A percentile compares a stretch with the other conserved stretches of the same genome.
These are phyloP conservation scores for Megaleporinus macrocephalus DNA, from an alignment of 2,113 vertebrate genomes.

Conservation along the genomic window DNA sequence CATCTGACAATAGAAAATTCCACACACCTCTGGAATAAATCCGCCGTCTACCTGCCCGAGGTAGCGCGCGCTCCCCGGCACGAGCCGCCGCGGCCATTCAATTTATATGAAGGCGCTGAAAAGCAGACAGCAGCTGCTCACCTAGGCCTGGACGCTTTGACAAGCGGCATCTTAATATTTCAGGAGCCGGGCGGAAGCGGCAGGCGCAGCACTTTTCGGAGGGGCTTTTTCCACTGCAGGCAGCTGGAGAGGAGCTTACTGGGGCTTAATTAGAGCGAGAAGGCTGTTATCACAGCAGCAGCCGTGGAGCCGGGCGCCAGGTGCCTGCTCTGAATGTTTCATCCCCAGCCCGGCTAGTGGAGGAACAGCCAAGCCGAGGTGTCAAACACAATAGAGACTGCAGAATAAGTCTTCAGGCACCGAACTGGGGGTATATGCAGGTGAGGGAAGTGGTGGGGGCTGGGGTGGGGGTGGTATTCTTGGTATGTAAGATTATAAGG, in stretches of 20 bases:
- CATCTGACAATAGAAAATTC: slow-evolving; percentile 24
- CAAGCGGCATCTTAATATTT: slow-evolving; percentile 71
- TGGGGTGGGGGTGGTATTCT: background rate
- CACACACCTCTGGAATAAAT: slow-evolving; percentile 29
- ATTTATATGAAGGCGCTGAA: slow-evolving; percentile 61
- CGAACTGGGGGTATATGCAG: slow-evolving; percentile 13
- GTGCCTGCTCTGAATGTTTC: slow-evolving; percentile 69
- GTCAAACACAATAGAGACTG: slow-evolving; percentile 68
- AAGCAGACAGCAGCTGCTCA: slow-evolving; percentile 64
- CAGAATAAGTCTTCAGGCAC: slow-evolving; percentile 54
- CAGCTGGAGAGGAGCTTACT: slow-evolving; percentile 61
- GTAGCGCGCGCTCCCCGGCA: slow-evolving; percentile 11
- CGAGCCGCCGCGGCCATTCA: slow-evolving; percentile 39
- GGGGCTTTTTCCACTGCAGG: slow-evolving; percentile 55
- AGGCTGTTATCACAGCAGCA: slow-evolving; percentile 67
- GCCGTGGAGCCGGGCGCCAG: slow-evolving; percentile 47
- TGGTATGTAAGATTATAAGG: slow-evolving; percentile 7
- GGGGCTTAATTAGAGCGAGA: slow-evolving; percentile 69
- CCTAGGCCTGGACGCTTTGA: slow-evolving; percentile 65
- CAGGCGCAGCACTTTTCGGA: slow-evolving; percentile 62
- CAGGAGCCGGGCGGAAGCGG: slow-evolving; percentile 65
- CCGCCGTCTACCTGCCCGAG: slow-evolving; percentile 26
- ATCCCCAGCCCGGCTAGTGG: slow-evolving; percentile 62
- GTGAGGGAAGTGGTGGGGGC: slow-evolving; percentile 6
- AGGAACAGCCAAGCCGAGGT: slow-evolving; percentile 61